Base-by-base conservation (phyloP, 2,888 invertebrate species). In the Drosophila rubida region DNA sequence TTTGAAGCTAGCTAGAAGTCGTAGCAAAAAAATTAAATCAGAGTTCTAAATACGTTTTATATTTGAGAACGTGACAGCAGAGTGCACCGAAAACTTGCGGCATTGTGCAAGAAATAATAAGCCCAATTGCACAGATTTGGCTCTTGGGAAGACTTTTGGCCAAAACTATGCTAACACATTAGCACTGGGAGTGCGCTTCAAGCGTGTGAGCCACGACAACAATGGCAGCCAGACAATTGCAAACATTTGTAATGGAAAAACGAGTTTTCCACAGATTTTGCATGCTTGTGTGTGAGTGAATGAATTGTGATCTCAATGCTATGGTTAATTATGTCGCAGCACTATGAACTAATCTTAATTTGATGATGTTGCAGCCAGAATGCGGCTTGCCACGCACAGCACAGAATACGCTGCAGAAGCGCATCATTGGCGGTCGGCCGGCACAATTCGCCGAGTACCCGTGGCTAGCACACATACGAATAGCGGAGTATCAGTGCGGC, bases 391-490 rank as follows among this genome's bases (percentile, higher is more conserved):
- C 96, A 0, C 93, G 94, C 92, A 87, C 91, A 86, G 69, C 93
- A 3, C 78, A 93, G 19, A 92, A 93, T 54, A 92, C 94, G 19
- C 89, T 95, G 1, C 95, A 95, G 87, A 96, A 96, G 90, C 93
- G 96, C 51, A 96, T 97, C 67, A 96, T 97, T 41, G 97, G 97
- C 0, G 96, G 97, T 0, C 92, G 95, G 3, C 95, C 96, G 75
- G 96, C 96, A 0, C 93, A 93, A 74, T 96, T 94, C 46, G 92
- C 91, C 0, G 96, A 96, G 92, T 96, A 96, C 87, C 96, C 97
- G 0, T 97, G 96, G 96, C 96, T 96, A 90, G 96, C 96, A 0
- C 96, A 96, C 81, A 95, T 97, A 68, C 94, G 96, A 87, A 96
- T 96, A 77, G 94, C 95, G 0, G 95, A 96, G 78, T 96, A 95